Evolutionary conservation across 2,888 invertebrate species (phyloP), one percentile per base, ranked within the genome.

Genomic region (Drosophila pseudotakahashii): DNA sequence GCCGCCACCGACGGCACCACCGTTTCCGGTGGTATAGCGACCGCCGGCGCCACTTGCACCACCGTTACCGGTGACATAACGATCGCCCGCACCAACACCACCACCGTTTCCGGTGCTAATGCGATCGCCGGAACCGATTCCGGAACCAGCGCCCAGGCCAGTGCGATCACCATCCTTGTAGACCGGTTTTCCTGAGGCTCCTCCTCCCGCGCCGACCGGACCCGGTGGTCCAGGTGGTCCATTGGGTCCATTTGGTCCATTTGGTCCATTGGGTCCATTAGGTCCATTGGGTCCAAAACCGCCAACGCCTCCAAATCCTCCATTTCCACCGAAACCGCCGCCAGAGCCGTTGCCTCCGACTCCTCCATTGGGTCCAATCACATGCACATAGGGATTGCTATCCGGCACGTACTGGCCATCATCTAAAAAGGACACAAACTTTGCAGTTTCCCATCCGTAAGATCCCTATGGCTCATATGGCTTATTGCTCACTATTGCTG

Each of bases 201-300:
- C 82, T 36, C 45, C 58, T 88, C 26, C 92, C 92, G 10, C 93
- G 92, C 45, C 93, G 92, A 92, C 91, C 91, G 32, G 93, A 92
- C 68, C 94, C 89, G 88, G 89, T 37, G 92, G 91, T 39, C 89
- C 88, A 19, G 88, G 88, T 9, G 90, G 89, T 47, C 82, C 82
- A 73, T 91, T 93, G 0, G 82, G 62, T 69, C 89, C 91, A 2
- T 88, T 89, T 2, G 79, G 79, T 9, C 83, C 91, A 91, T 92
- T 92, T 0, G 93, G 93, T 70, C 94, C 94, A 45, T 53, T 50
- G n/a, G 69, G 69, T 16, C 70, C 70, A 30, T 52, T 53, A 4
- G 64, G 64, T 7, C 78, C 82, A 45, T 76, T 66, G 26, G 62
- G 71, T 5, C 77, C 77, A 10, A 77, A 76, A 10, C 80, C 77